Conservation (phyloP, 1,140 invertebrate genomes). For the Phenacoccus solenopsis region DNA sequence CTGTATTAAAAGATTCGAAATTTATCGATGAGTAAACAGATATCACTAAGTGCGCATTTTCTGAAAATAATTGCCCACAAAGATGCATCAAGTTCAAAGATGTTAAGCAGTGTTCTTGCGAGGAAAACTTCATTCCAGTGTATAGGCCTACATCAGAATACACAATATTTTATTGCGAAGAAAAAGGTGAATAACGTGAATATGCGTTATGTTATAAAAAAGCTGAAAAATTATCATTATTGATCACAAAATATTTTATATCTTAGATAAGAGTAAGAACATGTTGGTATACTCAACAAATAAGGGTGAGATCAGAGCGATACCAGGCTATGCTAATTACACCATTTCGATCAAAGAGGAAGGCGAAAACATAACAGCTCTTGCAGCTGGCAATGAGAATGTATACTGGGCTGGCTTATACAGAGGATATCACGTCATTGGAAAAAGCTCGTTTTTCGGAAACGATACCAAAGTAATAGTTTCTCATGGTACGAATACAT, state of each 20-base stretch:
- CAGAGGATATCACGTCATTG: neutral
- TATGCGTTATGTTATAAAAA: too few species aligned
- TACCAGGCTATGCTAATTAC: neutral
- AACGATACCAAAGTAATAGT: neutral
- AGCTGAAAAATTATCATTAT: neutral
- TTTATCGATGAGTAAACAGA: too few species aligned
- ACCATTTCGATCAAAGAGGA: neutral
- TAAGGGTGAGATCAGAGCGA: neutral
- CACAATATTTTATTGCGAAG: neutral
- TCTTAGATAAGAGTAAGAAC: neutral
- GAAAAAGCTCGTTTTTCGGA: neutral
- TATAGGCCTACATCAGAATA: neutral
- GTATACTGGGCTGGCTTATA: neutral
- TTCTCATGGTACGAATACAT: neutral
- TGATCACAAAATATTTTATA: neutral
- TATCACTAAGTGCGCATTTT: neutral
- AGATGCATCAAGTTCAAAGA: neutral
- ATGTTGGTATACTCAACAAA: neutral
- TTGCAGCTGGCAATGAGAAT: neutral
- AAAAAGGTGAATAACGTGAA: too few species aligned
- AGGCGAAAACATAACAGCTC: neutral
- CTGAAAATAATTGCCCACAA: neutral
- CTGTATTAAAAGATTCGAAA: too few species aligned
- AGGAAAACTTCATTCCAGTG: neutral
- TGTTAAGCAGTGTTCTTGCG: neutral